Base-by-base conservation (phyloP, 1,140 invertebrate genomes). In the Aphidius gifuensis region DNA sequence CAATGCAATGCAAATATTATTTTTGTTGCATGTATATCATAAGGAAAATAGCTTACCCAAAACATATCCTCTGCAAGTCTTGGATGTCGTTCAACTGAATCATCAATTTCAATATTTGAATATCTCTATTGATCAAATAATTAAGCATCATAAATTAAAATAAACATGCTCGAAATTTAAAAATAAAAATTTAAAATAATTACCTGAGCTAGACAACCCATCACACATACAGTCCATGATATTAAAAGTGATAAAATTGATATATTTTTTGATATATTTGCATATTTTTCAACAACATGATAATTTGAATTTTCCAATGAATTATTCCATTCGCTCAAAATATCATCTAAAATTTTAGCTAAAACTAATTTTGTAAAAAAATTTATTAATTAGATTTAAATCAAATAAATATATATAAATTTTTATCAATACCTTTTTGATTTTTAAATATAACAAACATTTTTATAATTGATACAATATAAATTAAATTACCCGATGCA, bases 291-390 rank as follows among this genome's bases (percentile, higher is more conserved):
- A 62, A 8, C 59, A 68, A 65, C 8, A 43, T 48, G 46, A 56
- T 44, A 0, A 9, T 43, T n/a, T 62, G 60, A 38, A 61, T 21
- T 9, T 45, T 44, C 21, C 57, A 51, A 11, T 47, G 61, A 8
- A 57, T 1, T 5, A 23, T 47, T n/a, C 66, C 66, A 70, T 39
- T 70, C 66, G 5, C 58, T 45, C 5, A 43, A 42, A 43, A 69
- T 66, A 21, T 32, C 16, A 5, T 60, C 56, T 23, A 69, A 55
- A 42, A 69, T 50, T 46, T 45, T 11, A 16, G 16, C 21, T 32
- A 66, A 38, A 11, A 60, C 64, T 68, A 23, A 39, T 45, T 39
- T 16, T 16, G 11, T 47, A 48, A 32, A 6, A 32, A 32, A 32
- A 32, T 32, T 32, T 3, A 32, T 32, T 32, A 32, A 32, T 32